A percentile compares a stretch with the other conserved stretches of the same genome.
Evolutionary conservation across 1,140 invertebrate species (phyloP).

Genomic region (Nasonia vitripennis): DNA sequence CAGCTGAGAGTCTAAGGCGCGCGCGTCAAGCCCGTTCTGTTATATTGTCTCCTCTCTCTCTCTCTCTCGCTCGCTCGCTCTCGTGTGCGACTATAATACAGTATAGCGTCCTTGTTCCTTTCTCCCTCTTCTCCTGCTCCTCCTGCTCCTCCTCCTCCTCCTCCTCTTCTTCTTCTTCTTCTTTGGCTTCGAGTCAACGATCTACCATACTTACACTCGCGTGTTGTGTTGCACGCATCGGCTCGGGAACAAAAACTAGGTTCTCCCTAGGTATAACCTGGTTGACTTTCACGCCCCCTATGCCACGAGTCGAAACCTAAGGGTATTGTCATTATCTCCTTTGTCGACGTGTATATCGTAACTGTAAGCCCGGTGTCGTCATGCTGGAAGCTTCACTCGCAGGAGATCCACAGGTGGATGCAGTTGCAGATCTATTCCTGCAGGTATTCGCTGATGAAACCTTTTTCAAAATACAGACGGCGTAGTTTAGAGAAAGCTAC

Average conservation of each 20-base stretch:
- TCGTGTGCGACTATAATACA: neutral
- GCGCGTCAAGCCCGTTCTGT: constrained; percentile 32
- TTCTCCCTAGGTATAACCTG: constrained; percentile 10
- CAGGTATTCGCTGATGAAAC: too few relatives aligned
- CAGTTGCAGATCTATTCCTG: neutral
- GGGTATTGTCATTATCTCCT: neutral
- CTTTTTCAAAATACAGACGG: too few relatives aligned
- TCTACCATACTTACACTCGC: constrained; percentile 30
- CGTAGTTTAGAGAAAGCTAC: neutral
- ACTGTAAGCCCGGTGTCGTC: too few relatives aligned
- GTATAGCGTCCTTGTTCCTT: constrained; percentile 21
- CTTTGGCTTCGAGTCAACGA: constrained; percentile 39
- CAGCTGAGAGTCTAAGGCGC: neutral
- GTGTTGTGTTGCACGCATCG: constrained; percentile 23
- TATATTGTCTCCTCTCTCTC: constrained; percentile 30
- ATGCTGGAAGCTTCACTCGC: neutral
- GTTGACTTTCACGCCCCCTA: neutral
- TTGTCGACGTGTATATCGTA: neutral
- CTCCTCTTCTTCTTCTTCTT: neutral
- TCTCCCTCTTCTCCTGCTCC: neutral
- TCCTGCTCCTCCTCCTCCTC: neutral
- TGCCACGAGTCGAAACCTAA: neutral
- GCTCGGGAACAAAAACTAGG: constrained; percentile 43
- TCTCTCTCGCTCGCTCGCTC: constrained; percentile 17
- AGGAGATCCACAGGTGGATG: neutral